Base-by-base conservation (phyloP, 2,797 vertebrate genomes). In the Synanceia verrucosa region DNA sequence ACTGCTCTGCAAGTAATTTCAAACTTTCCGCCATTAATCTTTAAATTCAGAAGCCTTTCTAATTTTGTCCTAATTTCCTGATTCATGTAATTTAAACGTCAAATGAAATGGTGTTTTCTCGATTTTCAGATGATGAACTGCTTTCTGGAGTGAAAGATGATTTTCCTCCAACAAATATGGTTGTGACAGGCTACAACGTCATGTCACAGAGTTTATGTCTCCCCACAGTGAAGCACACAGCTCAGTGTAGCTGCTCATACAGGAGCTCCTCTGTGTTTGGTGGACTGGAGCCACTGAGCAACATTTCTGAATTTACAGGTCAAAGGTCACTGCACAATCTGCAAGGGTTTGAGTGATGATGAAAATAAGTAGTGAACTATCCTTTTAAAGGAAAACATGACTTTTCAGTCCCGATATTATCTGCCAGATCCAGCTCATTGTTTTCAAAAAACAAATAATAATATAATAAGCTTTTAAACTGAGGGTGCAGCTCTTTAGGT, bases 1-100 rank as follows among this genome's bases (percentile, higher is more conserved):
- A 33, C 46, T 26, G 59, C 28, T 67, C 62, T 70, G 69, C 26
- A 57, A 84, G 52, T 63, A 29, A 66, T 79, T 78, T 71, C 33
- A 4, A 13, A 63, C 11, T 36, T 51, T 34, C 39, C n/a, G 47
- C 24, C 36, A 60, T 75, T 62, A 63, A 70, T 69, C 37, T 51
- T 64, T 7, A 52, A 62, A 73, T 26, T 26, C 1, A 43, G 26
- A 53, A 37, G 26, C 43, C 16, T 18, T n/a, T 36, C n/a, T 53
- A 12, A 66, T 79, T 74, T 33, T 23, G 19, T 50, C 5, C 16
- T 43, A 5, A 63, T 75, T 55, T 34, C 58, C 34, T 64, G 24
- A 64, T 73, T 28, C 9, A 29, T 44, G 19, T 47, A 33, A 53
- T 78, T 65, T 11, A 43, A 55, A 58, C 1, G 44, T 67, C 29